Conservation (phyloP, 2,888 invertebrate genomes). For the Oscheius sp. region DNA sequence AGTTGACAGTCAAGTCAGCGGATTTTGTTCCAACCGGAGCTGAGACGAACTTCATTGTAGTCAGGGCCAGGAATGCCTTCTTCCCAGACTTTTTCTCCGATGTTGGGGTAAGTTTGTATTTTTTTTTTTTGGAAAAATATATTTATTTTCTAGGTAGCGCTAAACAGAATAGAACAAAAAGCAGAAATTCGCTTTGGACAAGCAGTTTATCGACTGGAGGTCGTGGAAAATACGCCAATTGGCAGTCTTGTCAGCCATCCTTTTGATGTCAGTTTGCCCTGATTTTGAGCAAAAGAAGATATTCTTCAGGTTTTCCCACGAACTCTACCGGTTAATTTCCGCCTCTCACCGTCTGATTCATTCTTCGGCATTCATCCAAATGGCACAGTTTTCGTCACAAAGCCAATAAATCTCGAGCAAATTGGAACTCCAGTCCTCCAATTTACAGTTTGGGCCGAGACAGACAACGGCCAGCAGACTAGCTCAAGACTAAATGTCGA, state of each 20-base stretch:
- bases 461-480: slow-evolving; percentile 33
- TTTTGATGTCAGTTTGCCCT: slow-evolving; percentile 14
- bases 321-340: slow-evolving; percentile 16
- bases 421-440: slow-evolving; percentile 10
- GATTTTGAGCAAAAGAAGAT: neutral
- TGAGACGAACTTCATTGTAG: slow-evolving; percentile 60
- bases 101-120: slow-evolving; percentile 51
- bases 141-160: slow-evolving; percentile 36
- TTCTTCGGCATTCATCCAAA: slow-evolving; percentile 54
- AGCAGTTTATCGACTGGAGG: slow-evolving; percentile 55
- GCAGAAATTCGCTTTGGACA: slow-evolving; percentile 56
- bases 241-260: slow-evolving; percentile 47
- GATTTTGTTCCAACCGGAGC: slow-evolving; percentile 30
- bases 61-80: slow-evolving; percentile 60
- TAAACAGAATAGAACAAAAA: slow-evolving; percentile 35
- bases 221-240: slow-evolving; percentile 55
- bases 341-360: slow-evolving; percentile 32
- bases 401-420: slow-evolving; percentile 25
- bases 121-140: neutral
- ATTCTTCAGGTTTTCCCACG: slow-evolving; percentile 19
- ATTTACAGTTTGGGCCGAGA: slow-evolving; percentile 27
- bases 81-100: slow-evolving; percentile 63
- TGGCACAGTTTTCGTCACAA: slow-evolving; percentile 51
- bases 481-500: slow-evolving; percentile 44
- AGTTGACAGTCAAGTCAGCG: slow-evolving; percentile 40